Evolutionary conservation across 2,113 vertebrate species (phyloP).

Genomic region (Cinclus mexicanus): DNA sequence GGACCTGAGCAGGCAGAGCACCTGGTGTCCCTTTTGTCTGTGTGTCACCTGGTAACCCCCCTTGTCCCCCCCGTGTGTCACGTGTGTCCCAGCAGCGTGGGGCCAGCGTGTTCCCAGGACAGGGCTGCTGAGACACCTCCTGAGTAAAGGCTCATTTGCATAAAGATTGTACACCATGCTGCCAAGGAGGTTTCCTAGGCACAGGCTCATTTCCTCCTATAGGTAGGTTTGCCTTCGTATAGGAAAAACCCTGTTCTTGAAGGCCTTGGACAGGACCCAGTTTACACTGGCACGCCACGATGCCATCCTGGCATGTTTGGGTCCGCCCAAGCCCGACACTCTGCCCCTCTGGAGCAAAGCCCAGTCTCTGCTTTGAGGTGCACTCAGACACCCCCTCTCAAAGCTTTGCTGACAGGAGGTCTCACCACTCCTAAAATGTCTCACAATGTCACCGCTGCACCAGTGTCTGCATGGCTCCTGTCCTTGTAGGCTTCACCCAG

Average conservation of each 20-base stretch:
- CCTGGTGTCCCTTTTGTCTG: background rate
- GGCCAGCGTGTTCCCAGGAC: background rate
- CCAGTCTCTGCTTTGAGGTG: background rate
- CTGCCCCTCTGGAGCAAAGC: background rate
- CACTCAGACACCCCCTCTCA: background rate
- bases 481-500: background rate
- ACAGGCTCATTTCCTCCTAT: background rate
- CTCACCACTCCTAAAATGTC: background rate
- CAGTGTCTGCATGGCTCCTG: accelerated
- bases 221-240: background rate
- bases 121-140: background rate
- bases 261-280: background rate
- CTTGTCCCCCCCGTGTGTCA: accelerated
- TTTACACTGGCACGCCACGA: accelerated
- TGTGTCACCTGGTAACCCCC: background rate
- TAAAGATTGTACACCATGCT: background rate
- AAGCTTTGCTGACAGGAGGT: background rate
- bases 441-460: accelerated
- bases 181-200: background rate
- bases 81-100: accelerated
- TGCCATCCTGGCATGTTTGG: background rate
- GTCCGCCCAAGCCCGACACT: background rate
- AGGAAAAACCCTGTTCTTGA: background rate
- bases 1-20: background rate
- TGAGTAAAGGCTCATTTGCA: conserved; percentile 36